Conservation (phyloP, 2,113 vertebrate species). For the Sylvietta virens region DNA sequence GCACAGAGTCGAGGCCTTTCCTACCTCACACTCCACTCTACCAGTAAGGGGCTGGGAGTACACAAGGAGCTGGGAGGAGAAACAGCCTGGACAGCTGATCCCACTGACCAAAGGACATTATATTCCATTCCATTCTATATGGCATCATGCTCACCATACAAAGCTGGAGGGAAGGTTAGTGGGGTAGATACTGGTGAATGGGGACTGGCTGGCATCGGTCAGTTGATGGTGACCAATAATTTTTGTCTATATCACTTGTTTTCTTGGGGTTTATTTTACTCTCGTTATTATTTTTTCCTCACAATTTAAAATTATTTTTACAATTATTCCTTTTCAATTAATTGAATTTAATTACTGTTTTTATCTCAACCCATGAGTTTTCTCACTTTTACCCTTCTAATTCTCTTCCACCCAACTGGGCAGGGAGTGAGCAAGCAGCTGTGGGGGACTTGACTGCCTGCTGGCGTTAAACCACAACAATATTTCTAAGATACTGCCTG, state of each 20-base stretch:
- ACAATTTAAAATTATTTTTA: neutral
- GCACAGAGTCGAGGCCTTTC: neutral
- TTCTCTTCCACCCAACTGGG: neutral
- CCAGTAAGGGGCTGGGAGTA: neutral
- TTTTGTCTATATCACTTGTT: neutral
- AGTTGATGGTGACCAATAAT: neutral
- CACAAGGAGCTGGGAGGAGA: neutral
- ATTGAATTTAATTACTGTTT: neutral
- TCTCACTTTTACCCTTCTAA: neutral
- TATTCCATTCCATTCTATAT: accelerated
- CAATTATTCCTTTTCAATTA: neutral
- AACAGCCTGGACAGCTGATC: neutral
- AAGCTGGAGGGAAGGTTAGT: neutral
- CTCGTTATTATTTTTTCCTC: neutral
- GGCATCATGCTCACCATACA: neutral
- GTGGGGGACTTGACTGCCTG: neutral
- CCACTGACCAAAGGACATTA: too few species aligned
- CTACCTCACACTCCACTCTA: neutral
- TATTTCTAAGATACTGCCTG: neutral
- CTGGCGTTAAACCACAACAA: neutral
- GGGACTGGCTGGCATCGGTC: accelerated
- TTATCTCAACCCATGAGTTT: neutral
- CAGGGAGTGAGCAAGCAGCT: accelerated
- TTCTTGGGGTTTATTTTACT: neutral
- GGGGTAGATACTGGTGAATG: accelerated